Evolutionary conservation across 2,113 vertebrate species (phyloP), one percentile per base, ranked within the genome.

Genomic region (Otocyon megalotis): DNA sequence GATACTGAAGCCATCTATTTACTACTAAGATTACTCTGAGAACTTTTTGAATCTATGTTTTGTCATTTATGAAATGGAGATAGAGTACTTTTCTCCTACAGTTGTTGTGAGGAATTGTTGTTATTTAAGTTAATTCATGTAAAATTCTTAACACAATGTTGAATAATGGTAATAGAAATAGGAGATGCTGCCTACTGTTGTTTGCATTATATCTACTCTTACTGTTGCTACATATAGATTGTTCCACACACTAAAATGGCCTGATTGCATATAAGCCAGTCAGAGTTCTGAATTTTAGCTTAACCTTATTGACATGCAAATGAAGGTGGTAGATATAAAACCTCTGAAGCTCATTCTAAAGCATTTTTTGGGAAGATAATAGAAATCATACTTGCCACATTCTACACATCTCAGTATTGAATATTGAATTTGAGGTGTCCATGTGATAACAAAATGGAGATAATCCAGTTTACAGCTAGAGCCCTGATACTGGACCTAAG

Each of bases 221-320:
- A 76, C 14, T 71, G 12, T 53, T 91, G 5, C 26, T 86, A 58
- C 22, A 5, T n/a, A 20, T 54, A 65, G 30, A 62, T 85, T 85
- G 19, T n/a, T 74, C 67, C 72, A 60, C 56, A 54, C 50, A 54
- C 30, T 6, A 26, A 88, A 50, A 53, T 91, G 53, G 58, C 54
- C 62, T n/a, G 19, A 74, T 74, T 88, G 17, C 32, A 80, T 54
- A 0, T 8, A 76, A 58, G 48, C 48, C 50, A 84, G 80, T 65
- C 17, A 53, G 54, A 95, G 65, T 76, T 90, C 48, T 83, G 87
- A 87, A 62, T 95, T 69, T 82, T 93, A 93, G 80, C n/a, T 82
- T 67, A 56, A 65, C 32, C 6, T 76, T 82, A 92, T 8, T 88
- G 62, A 88, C 32, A 37, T 54, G 13, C 16, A 91, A 88, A 95